These are phyloP conservation scores for Coranthus polyacanthus DNA, from an alignment of 2,797 vertebrate genomes.

Conservation along the genomic window DNA sequence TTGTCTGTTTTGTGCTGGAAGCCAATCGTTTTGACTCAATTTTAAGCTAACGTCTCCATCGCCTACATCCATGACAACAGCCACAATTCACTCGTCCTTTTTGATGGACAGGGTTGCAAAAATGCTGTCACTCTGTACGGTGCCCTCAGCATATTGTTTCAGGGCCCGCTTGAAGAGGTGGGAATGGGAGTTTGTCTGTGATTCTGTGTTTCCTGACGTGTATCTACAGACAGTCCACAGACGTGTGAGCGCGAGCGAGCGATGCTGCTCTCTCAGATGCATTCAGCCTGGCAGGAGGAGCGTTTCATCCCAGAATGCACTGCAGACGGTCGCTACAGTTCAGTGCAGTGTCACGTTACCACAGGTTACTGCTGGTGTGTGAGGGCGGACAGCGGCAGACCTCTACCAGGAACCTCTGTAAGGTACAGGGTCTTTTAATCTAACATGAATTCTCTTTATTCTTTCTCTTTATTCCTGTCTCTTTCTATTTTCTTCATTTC, in stretches of 20 bases:
- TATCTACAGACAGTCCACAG: constrained; percentile 55
- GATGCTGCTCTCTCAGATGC: constrained; percentile 85
- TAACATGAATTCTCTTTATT: no score
- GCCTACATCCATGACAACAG: no score
- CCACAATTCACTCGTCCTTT: no score
- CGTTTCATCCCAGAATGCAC: constrained; percentile 91
- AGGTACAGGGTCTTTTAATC: constrained; percentile 72
- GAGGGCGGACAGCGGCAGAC: constrained; percentile 87
- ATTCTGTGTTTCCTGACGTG: no score
- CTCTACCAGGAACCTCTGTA: constrained; percentile 88
- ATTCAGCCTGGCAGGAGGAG: constrained; percentile 82
- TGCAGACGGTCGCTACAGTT: constrained; percentile 88
- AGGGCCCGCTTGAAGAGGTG: no score
- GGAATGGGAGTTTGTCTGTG: no score
- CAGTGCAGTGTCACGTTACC: constrained; percentile 88
- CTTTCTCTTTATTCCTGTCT: background rate
- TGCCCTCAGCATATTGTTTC: no score
- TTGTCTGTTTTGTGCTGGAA: no score
- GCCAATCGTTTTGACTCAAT: no score
- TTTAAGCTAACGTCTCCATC: no score
- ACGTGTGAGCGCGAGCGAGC: constrained; percentile 89
- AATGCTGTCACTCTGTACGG: no score
- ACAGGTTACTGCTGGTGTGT: constrained; percentile 93
- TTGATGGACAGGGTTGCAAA: no score
- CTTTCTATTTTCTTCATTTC: background rate